Evolutionary conservation across 1,140 invertebrate species (phyloP), one percentile per base, ranked within the genome.

Genomic region (Thaumetopoea pityocampa): DNA sequence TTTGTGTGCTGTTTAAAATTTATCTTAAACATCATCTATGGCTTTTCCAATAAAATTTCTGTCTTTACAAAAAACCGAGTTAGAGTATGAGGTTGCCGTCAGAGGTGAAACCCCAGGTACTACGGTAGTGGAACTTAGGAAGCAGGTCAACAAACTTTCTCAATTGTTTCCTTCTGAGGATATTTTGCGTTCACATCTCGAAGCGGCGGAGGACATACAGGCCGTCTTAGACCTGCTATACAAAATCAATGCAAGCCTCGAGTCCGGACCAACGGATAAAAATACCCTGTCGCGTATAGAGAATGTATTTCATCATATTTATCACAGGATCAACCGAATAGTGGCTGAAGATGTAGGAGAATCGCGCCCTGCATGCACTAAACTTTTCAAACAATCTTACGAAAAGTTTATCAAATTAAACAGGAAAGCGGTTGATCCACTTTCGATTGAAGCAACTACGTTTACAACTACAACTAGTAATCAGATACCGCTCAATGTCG

Each of bases 11-110:
- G n/a, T n/a, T n/a, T n/a, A n/a, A n/a, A n/a, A n/a, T n/a, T n/a
- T n/a, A n/a, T n/a, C n/a, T n/a, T n/a, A n/a, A n/a, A n/a, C n/a
- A n/a, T n/a, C n/a, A n/a, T n/a, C n/a, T n/a, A n/a, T n/a, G n/a
- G n/a, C n/a, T n/a, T n/a, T n/a, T n/a, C n/a, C n/a, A n/a, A n/a
- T n/a, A n/a, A n/a, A n/a, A n/a, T n/a, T n/a, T n/a, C n/a, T n/a
- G n/a, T n/a, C n/a, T n/a, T n/a, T n/a, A n/a, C n/a, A n/a, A n/a
- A n/a, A n/a, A n/a, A n/a, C n/a, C n/a, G n/a, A n/a, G n/a, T 22
- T 59, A 3, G 46, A 46, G n/a, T 64, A 60, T 36, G 56, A 65
- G 17, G 49, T 61, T 0, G 24, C 17, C 5, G 23, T 61, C 20
- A 34, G 52, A 29, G 56, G 60, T 41, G 30, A 23, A n/a, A 48